phyloP scores from a whole-genome alignment of 1,140 invertebrate genomes.

The Arion vulgaris region DNA sequence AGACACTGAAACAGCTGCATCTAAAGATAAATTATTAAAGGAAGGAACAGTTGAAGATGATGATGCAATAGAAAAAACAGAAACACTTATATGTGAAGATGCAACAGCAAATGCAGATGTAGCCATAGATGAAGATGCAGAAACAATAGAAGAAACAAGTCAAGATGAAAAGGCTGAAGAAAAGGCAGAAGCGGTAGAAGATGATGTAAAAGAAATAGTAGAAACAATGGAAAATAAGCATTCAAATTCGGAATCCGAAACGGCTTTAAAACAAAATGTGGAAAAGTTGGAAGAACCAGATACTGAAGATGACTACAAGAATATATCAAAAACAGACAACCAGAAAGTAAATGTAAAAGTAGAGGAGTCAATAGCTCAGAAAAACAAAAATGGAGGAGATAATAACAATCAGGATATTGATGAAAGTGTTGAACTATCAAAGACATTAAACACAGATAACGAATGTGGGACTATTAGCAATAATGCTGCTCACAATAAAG shows the following conservation, averaged over 20 bases:
- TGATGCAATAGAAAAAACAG: not conserved
- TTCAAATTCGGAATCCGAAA: not conserved
- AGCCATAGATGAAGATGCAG: not conserved
- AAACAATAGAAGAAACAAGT: not conserved
- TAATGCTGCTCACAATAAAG: not conserved
- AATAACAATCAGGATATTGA: not conserved
- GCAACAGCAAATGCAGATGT: not conserved
- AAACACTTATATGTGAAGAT: not conserved
- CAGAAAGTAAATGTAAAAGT: constrained; percentile 3
- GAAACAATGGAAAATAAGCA: not conserved
- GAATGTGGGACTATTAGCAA: not conserved
- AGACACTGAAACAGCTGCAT: too few species aligned
- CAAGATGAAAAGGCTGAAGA: not conserved
- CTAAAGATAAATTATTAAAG: too few species aligned
- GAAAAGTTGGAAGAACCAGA: not conserved
- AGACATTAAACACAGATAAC: not conserved
- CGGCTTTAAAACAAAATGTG: not conserved
- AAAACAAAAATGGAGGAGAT: not conserved
- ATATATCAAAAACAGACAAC: constrained; percentile 13
- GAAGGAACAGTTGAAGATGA: not conserved
- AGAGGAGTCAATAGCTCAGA: constrained; percentile 40
- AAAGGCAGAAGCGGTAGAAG: not conserved
- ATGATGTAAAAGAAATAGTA: not conserved
- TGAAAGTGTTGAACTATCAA: not conserved
- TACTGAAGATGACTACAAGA: constrained; percentile 1